Conservation (phyloP, 1,140 invertebrate genomes). For the Drosophila pallidifrons region DNA sequence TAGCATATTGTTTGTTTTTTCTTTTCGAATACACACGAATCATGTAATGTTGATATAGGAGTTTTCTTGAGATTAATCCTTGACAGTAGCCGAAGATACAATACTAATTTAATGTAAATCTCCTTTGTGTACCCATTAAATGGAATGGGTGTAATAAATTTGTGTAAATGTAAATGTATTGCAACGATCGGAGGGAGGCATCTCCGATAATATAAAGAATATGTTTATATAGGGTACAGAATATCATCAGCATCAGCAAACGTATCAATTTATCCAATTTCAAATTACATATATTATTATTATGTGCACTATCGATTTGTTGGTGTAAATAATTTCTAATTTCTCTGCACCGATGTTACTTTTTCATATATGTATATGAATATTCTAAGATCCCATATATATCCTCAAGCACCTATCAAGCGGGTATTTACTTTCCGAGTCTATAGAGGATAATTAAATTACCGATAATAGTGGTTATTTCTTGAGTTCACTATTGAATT, state of each 20-base stretch:
- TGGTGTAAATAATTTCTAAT: slow-evolving; percentile 1
- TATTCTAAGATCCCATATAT: slow-evolving; percentile 11
- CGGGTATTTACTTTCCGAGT: background rate
- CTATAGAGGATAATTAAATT: slow-evolving; percentile 30
- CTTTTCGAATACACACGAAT: background rate
- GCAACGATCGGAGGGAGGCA: slow-evolving; percentile 19
- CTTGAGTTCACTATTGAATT: slow-evolving; percentile 16
- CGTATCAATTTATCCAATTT: too few species aligned
- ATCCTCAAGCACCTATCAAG: slow-evolving; percentile 25
- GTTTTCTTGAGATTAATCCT: slow-evolving; percentile 3
- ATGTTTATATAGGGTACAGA: slow-evolving; percentile 10
- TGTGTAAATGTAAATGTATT: slow-evolving; percentile 12
- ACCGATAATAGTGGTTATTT: slow-evolving; percentile 11
- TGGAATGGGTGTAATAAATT: slow-evolving; percentile 19
- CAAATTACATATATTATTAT: background rate
- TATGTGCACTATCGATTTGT: background rate
- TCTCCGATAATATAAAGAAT: slow-evolving; percentile 16
- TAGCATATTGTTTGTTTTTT: slow-evolving; percentile 8
- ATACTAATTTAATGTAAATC: background rate
- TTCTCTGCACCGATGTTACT: slow-evolving; percentile 5
- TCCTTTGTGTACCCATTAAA: slow-evolving; percentile 5
- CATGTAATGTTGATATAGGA: background rate
- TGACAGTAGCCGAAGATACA: background rate
- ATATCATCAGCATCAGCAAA: background rate
- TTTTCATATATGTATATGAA: slow-evolving; percentile 12